Evolutionary conservation across 1,140 invertebrate species (phyloP).

Genomic region (Temnothorax nylanderi): DNA sequence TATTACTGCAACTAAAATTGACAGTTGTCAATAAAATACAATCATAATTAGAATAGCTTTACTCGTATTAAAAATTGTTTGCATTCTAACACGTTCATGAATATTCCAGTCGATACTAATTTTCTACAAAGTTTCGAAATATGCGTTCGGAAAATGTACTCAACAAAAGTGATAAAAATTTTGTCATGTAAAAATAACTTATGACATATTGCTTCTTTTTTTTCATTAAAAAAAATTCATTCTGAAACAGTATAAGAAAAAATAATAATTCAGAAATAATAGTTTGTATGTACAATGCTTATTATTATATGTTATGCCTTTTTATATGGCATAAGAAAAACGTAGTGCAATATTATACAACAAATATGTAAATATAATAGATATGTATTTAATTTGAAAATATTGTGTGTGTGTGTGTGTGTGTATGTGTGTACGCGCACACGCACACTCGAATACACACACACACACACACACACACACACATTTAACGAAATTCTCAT

Average conservation of each 20-base stretch:
- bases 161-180: background rate
- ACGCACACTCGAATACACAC: too few relatives aligned
- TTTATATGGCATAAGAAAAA: background rate
- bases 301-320: background rate
- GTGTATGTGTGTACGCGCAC: background rate
- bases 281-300: background rate
- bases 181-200: background rate
- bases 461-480: too few relatives aligned
- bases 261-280: background rate
- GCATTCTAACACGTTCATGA: background rate
- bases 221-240: background rate
- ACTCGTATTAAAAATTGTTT: background rate
- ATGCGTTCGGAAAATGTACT: background rate
- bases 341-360: background rate
- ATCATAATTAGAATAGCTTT: background rate
- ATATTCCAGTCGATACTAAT: background rate
- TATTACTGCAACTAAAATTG: background rate
- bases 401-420: too few relatives aligned
- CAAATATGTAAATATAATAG: background rate
- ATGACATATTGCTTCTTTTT: background rate
- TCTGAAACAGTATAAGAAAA: background rate
- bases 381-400: background rate
- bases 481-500: too few relatives aligned
- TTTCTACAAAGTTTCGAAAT: background rate
- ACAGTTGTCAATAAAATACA: background rate